A percentile compares a stretch with the other conserved stretches of the same genome.
phyloP scores from a whole-genome alignment of 2,113 vertebrate genomes.

The Cricetomys ansorgei region DNA sequence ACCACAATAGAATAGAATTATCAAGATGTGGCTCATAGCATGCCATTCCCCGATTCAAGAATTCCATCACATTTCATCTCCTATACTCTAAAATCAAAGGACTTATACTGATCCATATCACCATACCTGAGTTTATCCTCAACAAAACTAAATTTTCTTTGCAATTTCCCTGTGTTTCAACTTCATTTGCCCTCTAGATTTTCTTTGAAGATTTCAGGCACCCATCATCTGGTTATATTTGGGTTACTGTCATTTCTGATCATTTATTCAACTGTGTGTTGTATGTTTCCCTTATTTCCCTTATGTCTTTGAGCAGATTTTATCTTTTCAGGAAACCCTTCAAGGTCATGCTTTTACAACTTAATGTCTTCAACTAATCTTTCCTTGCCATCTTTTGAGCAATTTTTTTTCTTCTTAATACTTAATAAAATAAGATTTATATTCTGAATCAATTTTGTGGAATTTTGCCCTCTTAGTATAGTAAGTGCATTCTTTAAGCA shows the following conservation, averaged over 20 bases:
- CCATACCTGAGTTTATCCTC: neutral
- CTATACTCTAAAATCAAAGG: neutral
- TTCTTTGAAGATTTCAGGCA: neutral
- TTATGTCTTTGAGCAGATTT: neutral
- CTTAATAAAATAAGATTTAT: neutral
- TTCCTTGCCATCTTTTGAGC: too few species aligned
- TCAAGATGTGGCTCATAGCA: neutral
- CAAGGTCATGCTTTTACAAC: neutral
- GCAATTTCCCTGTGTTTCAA: neutral
- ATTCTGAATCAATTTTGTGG: neutral
- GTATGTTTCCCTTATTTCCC: neutral
- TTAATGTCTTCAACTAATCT: neutral
- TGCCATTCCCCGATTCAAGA: neutral
- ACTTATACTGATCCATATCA: neutral
- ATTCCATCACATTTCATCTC: neutral
- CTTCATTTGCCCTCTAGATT: neutral
- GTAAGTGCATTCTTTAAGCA: neutral
- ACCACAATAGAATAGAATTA: neutral
- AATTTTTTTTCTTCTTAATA: neutral
- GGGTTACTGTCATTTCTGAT: neutral
- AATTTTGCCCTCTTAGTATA: neutral
- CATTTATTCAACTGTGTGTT: neutral
- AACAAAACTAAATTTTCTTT: neutral
- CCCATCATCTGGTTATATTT: neutral
- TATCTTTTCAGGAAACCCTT: neutral